Base-by-base conservation (phyloP, 2,888 invertebrate genomes). In the Lissocephala sabroskyi region DNA sequence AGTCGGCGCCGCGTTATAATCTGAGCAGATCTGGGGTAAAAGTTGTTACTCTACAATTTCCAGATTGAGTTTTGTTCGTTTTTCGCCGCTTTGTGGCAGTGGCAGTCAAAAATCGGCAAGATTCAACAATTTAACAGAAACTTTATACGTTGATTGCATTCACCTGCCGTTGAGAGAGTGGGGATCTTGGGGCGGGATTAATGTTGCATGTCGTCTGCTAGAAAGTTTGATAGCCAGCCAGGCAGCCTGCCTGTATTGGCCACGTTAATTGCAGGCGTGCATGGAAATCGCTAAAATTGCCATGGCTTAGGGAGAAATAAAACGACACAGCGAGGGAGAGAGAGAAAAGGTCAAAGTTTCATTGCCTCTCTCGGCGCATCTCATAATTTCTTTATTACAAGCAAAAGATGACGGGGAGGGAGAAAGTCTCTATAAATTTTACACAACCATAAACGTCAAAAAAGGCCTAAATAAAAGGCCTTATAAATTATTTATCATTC, bases 401-500 rank as follows among this genome's bases (percentile, higher is more conserved):
- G 46, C 59, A n/a, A n/a, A n/a, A n/a, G n/a, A n/a, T n/a, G n/a
- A n/a, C n/a, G n/a, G n/a, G n/a, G n/a, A n/a, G n/a, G 62, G 50
- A 59, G 58, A 74, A 70, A 66, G 56, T 65, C 52, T 23, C 52
- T 65, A 59, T 59, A 62, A 71, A 63, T 73, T n/a, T 65, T 71
- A 56, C 71, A 63, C 65, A n/a, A 65, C 75, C 75, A 71, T 71
- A 66, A 74, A 73, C 56, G 58, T 33, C 33, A 41, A 46, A 60
- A 56, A 48, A 23, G 4, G 23, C 23, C 7, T 23, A 7, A 7
- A 23, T 23, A n/a, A n/a, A n/a, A 50, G 23, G 43, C 18, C 62
- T 65, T 65, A 71, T 71, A 74, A 74, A 71, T 74, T 52, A 71
- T 74, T 71, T 71, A 65, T 74, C 59, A 71, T 71, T 71, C 59